A percentile compares a stretch with the other conserved stretches of the same genome.
Conservation (phyloP, 2,113 vertebrate genomes). For the Chaenogobius annularis region DNA sequence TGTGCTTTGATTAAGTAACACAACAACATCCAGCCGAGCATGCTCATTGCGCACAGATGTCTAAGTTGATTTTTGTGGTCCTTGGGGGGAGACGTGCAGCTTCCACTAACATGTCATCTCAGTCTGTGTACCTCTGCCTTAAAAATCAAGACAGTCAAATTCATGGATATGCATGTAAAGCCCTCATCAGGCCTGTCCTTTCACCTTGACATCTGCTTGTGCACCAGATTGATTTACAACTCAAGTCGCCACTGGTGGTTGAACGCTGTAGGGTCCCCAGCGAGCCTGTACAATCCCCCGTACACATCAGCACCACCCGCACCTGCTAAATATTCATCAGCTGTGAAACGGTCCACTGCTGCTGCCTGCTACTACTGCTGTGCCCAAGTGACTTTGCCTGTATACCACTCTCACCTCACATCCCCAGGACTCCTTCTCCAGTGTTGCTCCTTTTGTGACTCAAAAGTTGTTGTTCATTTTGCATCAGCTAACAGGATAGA, state of each 20-base stretch:
- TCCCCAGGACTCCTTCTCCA: slow-evolving; percentile 19
- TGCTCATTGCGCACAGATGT: slow-evolving; percentile 14
- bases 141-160: slow-evolving; percentile 24
- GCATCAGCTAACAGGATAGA: slow-evolving; percentile 63
- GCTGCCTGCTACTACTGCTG: slow-evolving; percentile 28
- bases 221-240: slow-evolving; percentile 47
- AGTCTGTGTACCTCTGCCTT: neutral
- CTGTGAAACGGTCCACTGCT: slow-evolving; percentile 58
- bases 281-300: neutral
- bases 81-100: slow-evolving; percentile 1
- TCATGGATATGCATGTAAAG: slow-evolving; percentile 22
- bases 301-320: slow-evolving; percentile 17
- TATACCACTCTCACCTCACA: slow-evolving; percentile 20
- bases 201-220: slow-evolving; percentile 47
- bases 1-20: slow-evolving; percentile 14
- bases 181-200: slow-evolving; percentile 5
- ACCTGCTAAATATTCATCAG: slow-evolving; percentile 71
- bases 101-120: slow-evolving; percentile 16
- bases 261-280: slow-evolving; percentile 24
- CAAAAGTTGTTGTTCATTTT: slow-evolving; percentile 51
- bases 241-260: slow-evolving; percentile 30
- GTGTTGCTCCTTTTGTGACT: slow-evolving; percentile 38
- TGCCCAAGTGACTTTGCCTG: slow-evolving; percentile 23
- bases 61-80: slow-evolving; percentile 22
- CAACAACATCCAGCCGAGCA: slow-evolving; percentile 1